Evolutionary conservation across 1,140 invertebrate species (phyloP), one percentile per base, ranked within the genome.

Genomic region (Pseudachorutes palmiensis): DNA sequence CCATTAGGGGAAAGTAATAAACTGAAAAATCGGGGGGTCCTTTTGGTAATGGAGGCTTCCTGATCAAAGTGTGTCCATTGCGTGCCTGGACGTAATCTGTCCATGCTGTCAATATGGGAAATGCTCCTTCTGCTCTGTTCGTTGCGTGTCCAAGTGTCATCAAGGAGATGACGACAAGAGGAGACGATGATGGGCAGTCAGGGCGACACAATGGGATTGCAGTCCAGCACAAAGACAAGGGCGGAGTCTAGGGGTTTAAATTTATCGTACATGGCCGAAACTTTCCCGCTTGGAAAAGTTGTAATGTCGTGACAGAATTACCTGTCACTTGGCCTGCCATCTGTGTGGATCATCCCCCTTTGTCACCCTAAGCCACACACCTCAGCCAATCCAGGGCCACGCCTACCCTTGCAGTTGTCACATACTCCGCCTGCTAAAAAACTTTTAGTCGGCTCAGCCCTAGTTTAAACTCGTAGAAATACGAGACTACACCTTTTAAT

Each of bases 21-120:
- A 55, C 24, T 55, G 51, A 24, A 55, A 55, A 55, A 55, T 55
- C 36, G 36, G 36, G 12, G 24, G 51, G 3, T 55, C 9, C 9
- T 55, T 45, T 45, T 45, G 36, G 24, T 16, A 55, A 55, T 55
- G 51, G 51, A 12, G 3, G 12, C 24, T 55, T 55, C 51, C 51
- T 55, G 9, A 55, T 55, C 51, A 55, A 55, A 55, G 51, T 55
- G 51, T 55, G 51, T 55, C 51, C 51, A 26, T 55, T 55, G 51
- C 51, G 51, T 55, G 51, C 51, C 24, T 24, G 24, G 51, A 26
- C 9, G 9, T 22, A 55, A 55, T 55, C 51, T 55, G 51, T 55
- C 51, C n/a, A 3, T 55, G 9, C 51, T 55, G 51, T 55, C 51
- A 55, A 55, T 55, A 55, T 55, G 12, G 12, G 51, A 55, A 55